These are phyloP conservation scores for Protula sp. DNA, from an alignment of 2,888 invertebrate genomes.

Conservation along the genomic window DNA sequence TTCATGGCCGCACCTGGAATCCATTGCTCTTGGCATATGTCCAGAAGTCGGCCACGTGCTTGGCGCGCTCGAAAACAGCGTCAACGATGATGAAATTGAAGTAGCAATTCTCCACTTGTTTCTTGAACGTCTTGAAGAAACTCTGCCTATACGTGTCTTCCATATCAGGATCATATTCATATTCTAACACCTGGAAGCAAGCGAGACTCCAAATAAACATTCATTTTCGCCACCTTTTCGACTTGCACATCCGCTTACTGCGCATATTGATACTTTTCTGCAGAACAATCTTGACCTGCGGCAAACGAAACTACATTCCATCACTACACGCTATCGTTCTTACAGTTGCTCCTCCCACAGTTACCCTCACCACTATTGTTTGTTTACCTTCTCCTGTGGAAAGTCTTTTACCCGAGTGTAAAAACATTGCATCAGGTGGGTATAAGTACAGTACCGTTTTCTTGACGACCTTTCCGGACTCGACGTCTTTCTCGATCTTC, in stretches of 20 bases:
- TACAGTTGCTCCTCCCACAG: no score
- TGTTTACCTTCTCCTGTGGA: no score
- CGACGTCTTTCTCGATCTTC: slow-evolving; percentile 59
- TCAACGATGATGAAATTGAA: slow-evolving; percentile 91
- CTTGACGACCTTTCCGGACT: slow-evolving; percentile 68
- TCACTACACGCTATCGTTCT: no score
- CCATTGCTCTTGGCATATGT: slow-evolving; percentile 72
- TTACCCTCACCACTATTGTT: no score
- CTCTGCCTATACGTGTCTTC: slow-evolving; percentile 77
- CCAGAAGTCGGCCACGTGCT: slow-evolving; percentile 80
- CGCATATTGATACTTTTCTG: no score
- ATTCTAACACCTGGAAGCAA: slow-evolving; percentile 70
- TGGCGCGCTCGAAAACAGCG: slow-evolving; percentile 73
- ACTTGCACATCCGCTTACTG: no score
- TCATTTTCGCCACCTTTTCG: no score
- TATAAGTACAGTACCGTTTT: slow-evolving; percentile 62
- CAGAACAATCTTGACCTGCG: no score
- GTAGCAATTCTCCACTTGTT: slow-evolving; percentile 81
- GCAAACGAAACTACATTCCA: no score
- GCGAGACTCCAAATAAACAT: slow-evolving; percentile 26
- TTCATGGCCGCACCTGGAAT: slow-evolving; percentile 78
- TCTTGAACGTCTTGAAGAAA: slow-evolving; percentile 81
- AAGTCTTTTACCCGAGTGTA: no score
- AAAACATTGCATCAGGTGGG: no score
- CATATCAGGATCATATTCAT: slow-evolving; percentile 81